Evolutionary conservation across 1,140 invertebrate genomes (phyloP), one percentile per base, ranked within the genome.

Genomic region (Tribolium castaneum): DNA sequence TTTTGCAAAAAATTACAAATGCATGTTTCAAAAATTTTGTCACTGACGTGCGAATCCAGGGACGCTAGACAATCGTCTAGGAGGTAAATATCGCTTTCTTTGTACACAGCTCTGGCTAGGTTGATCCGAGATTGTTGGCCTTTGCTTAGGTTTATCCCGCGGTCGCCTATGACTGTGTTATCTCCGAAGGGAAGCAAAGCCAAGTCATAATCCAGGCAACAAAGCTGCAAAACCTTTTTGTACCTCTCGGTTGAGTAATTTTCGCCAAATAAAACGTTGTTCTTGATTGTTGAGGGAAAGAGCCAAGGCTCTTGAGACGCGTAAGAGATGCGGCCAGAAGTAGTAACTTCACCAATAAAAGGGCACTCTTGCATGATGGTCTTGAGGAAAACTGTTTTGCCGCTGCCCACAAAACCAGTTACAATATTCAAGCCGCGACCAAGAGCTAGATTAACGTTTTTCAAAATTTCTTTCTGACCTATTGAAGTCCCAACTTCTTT

Each of bases 51-150:
- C 2, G 94, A 89, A 85, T 97, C 95, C 0, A 97, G 93, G 0
- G 95, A 94, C 78, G 93, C 94, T 10, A 96, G 85, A 2, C 94
- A 94, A 87, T 96, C 95, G 85, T 96, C 95, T 9, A 96, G 85
- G 0, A 96, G 86, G 83, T 95, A 96, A 50, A 96, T 91, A 82
- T 94, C 93, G 5, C 92, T 92, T 86, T 93, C 90, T 70, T 91
- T 90, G 86, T 97, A 97, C 3, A 97, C 89, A 9, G 95, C 92
- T 73, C 95, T 90, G 0, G 96, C 96, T 19, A 97, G 87, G 83
- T 95, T 97, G 1, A 98, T 93, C 82, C 97, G 90, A 0, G 97
- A 96, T 82, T 95, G 93, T 87, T 99, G 97, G 45, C 97, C 95
- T 30, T 95, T 95, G 81, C 93, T 95, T 2, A 96, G 86, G 30